These are phyloP conservation scores for Rhagologus leucostigma DNA, from an alignment of 2,113 vertebrate genomes.

Conservation along the genomic window DNA sequence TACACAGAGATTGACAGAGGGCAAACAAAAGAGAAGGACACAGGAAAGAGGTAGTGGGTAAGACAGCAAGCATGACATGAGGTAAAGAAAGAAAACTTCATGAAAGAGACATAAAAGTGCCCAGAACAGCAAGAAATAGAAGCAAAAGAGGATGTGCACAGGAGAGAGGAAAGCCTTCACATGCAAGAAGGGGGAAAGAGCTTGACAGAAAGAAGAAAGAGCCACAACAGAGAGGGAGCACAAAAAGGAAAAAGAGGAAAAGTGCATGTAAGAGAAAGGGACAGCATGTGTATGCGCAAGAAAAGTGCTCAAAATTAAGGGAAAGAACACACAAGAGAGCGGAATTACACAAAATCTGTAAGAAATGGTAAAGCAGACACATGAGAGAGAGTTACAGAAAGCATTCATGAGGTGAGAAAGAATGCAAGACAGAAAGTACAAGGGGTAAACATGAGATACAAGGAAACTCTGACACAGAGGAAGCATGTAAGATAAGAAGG, in stretches of 20 bases:
- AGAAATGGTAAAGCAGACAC: background rate
- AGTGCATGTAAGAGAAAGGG: background rate
- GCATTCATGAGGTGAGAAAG: background rate
- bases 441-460: background rate
- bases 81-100: background rate
- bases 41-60: background rate
- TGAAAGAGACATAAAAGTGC: background rate
- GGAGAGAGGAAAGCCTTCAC: background rate
- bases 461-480: background rate
- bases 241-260: background rate
- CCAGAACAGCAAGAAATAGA: background rate
- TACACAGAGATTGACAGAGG: background rate
- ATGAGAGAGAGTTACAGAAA: background rate
- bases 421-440: background rate
- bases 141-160: background rate
- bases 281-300: fast-evolving
- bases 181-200: background rate
- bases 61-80: background rate
- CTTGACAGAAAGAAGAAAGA: background rate
- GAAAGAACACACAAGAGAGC: background rate
- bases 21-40: background rate
- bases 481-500: background rate
- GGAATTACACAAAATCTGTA: background rate
- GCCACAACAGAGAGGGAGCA: background rate
- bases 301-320: background rate